Base-by-base conservation (phyloP, 2,113 vertebrate genomes). In the Setophaga coronata region DNA sequence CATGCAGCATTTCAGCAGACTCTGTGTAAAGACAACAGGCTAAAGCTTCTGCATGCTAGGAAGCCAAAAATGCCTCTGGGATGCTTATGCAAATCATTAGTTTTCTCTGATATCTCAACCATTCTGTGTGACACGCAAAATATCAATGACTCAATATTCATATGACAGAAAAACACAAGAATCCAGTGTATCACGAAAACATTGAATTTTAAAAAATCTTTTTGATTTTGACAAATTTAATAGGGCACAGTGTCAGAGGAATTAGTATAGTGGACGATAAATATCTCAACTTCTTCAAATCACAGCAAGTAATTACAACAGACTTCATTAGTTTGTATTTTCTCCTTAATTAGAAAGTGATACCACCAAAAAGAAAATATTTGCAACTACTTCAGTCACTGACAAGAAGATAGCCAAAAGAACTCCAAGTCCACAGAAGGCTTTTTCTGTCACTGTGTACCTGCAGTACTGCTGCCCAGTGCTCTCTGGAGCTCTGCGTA, bases 41-140 rank as follows among this genome's bases (percentile, higher is more conserved):
- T 89, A 96, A 83, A 82, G 95, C 72, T 93, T 89, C 65, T 72
- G 78, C 84, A 66, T 79, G 69, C 67, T n/a, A n/a, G 74, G 80
- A 96, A 97, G 89, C 29, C 53, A 96, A 86, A 96, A 79, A 85
- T 50, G 31, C 79, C 87, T 73, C 67, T 65, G 58, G 50, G 84
- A 42, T 45, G 40, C 64, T 89, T 87, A 85, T 74, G 77, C 72
- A 96, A 95, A 92, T 93, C 77, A 73, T 48, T 43, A 1, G 11
- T 66, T 88, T 90, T 66, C 90, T 93, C 87, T 94, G 53, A 79
- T 96, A 84, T 67, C 82, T 95, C 89, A 95, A 71, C 69, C 42
- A 20, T 45, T 79, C 91, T 58, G 40, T 43, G 42, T 82, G 66
- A 87, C 81, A 88, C 48, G 45, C 45, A 82, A 93, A 95, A 79